Evolutionary conservation across 2,113 vertebrate species (phyloP), one percentile per base, ranked within the genome.

Genomic region (Dolichallabes microphthalmus): DNA sequence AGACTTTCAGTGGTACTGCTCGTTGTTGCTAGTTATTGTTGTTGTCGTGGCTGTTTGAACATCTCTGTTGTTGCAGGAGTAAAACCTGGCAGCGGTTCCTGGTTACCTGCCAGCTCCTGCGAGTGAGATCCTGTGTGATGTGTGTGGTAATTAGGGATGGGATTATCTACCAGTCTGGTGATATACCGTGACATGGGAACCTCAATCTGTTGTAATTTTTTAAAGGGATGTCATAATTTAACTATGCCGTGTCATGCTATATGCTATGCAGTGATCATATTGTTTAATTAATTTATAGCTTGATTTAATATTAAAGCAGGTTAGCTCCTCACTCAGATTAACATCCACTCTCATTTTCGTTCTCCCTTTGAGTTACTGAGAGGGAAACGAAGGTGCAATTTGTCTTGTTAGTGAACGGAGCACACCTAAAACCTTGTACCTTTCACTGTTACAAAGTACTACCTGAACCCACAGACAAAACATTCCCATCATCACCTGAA

Each of bases 11-110:
- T 39, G 32, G 4, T 82, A n/a, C 5, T 73, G 81, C 68, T 58
- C 58, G 53, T 15, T 76, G 71, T 45, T 75, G n/a, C 80, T 68
- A 30, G 53, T 82, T 68, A 61, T 75, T 75, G 35, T 82, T 81
- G 60, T 81, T 64, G 32, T 76, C n/a, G 6, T 55, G 27, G 17
- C 32, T 58, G 66, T 71, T 82, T 71, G 30, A 77, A 77, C 60
- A 84, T 55, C 27, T 53, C 82, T 84, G 35, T 64, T 55, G 73
- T 35, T 77, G 73, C 58, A 84, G n/a, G 73, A 55, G 66, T 27
- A 22, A 53, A 77, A 84, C 53, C 57, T 76, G 71, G 71, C 82
- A 75, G 20, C 35, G 10, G 53, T 58, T 79, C 52, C 30, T 79
- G 55, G n/a, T 58, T 32, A 79, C 12, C 55, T 79, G 76, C 76